A percentile compares a stretch with the other conserved stretches of the same genome.
phyloP scores from a whole-genome alignment of 2,797 vertebrate species.

The Chiloscyllium punctatum region DNA sequence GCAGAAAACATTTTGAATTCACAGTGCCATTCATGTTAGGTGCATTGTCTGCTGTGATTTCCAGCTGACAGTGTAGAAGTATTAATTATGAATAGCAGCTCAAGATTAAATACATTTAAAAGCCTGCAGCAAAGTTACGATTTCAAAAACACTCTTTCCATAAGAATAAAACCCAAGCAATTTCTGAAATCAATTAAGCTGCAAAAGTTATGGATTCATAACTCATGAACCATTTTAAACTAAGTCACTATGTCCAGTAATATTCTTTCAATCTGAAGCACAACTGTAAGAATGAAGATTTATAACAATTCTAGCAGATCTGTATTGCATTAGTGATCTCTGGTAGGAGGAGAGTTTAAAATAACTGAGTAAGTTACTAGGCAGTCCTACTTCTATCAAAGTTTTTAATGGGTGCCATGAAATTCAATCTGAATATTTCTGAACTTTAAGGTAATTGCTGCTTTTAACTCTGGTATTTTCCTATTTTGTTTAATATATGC shows the following conservation, averaged over 20 bases:
- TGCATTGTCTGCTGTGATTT: neutral
- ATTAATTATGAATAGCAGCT: conserved; percentile 31
- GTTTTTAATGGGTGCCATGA: conserved; percentile 2
- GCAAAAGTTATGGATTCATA: neutral
- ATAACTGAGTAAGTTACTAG: neutral
- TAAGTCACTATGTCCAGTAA: neutral
- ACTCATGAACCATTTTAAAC: neutral
- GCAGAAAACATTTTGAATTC: conserved; percentile 11
- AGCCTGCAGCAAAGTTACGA: neutral
- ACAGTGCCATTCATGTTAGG: neutral
- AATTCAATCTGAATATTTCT: conserved; percentile 14
- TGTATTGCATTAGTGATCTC: neutral
- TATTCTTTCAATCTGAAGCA: neutral
- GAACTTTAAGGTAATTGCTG: conserved; percentile 11
- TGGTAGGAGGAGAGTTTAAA: neutral
- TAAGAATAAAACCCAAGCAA: neutral
- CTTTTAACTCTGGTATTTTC: conserved; percentile 24
- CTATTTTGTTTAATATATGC: neutral
- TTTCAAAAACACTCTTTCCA: neutral
- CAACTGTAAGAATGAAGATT: neutral
- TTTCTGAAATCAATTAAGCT: neutral
- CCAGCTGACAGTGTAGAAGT: conserved; percentile 17
- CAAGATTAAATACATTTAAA: conserved; percentile 7
- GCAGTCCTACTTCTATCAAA: neutral
- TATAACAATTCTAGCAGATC: neutral